A percentile compares a stretch with the other conserved stretches of the same genome.
These are phyloP conservation scores for Gallinago paraguaiae DNA, from an alignment of 2,113 vertebrate species.

Conservation along the genomic window DNA sequence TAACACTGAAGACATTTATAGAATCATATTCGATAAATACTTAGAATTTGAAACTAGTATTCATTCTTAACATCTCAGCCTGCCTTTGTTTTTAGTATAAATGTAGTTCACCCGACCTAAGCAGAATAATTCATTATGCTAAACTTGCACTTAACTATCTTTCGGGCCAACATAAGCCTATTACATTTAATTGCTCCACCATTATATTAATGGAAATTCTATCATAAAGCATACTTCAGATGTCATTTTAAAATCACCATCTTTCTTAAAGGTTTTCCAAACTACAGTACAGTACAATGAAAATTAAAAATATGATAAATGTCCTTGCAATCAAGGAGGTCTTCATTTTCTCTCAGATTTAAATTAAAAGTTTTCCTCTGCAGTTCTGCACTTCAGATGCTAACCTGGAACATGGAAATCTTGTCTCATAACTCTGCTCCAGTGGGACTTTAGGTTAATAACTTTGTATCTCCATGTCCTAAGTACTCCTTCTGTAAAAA, in stretches of 20 bases:
- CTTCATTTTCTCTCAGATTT: neutral
- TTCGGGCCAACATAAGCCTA: neutral
- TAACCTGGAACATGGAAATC: neutral
- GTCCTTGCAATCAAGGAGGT: neutral
- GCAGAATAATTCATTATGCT: neutral
- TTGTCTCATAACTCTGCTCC: accelerated
- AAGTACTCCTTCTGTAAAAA: neutral
- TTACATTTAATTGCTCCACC: neutral
- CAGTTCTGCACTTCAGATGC: neutral
- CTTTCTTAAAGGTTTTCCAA: neutral
- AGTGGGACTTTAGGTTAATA: neutral
- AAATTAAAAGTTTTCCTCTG: neutral
- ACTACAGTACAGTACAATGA: neutral
- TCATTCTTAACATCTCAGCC: neutral
- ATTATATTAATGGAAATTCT: neutral
- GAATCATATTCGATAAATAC: neutral
- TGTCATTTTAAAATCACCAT: neutral
- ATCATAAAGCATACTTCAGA: neutral
- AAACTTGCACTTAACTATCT: neutral
- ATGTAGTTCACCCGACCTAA: neutral
- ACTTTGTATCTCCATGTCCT: neutral
- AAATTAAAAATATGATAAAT: neutral
- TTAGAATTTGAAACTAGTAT: neutral
- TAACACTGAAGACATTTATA: neutral
- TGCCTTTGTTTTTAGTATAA: neutral